A percentile compares a stretch with the other conserved stretches of the same genome.
These are phyloP conservation scores for Mythimna albipuncta DNA, from an alignment of 2,888 invertebrate genomes.

Conservation along the genomic window DNA sequence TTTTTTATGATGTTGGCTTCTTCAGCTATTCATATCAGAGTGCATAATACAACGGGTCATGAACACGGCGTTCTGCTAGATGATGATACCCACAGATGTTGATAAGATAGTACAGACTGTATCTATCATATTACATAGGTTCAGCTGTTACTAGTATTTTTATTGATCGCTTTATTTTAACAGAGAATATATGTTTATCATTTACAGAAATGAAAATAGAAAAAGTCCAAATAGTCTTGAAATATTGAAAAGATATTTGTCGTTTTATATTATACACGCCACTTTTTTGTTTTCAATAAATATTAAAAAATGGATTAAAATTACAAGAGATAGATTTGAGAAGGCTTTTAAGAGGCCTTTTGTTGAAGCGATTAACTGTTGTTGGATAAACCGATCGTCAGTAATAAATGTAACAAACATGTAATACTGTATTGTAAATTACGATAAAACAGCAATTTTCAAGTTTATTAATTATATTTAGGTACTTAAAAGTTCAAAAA, in stretches of 20 bases:
- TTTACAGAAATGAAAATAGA: background rate
- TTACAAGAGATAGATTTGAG: too few relatives aligned
- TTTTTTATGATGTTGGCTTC: slow-evolving; percentile 45
- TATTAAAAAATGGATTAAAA: too few relatives aligned
- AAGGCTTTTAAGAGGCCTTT: too few relatives aligned
- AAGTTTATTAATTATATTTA: background rate
- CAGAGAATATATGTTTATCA: background rate
- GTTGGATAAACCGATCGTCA: too few relatives aligned
- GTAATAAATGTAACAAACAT: too few relatives aligned
- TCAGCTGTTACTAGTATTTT: background rate
- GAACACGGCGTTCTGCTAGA: slow-evolving; percentile 11
- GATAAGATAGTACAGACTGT: background rate
- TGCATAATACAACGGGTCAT: slow-evolving; percentile 43
- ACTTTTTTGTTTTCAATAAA: too few relatives aligned
- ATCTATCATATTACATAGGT: background rate
- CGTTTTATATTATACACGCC: too few relatives aligned
- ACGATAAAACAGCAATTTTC: too few relatives aligned
- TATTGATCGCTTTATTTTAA: background rate
- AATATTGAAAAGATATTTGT: too few relatives aligned
- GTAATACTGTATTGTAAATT: too few relatives aligned
- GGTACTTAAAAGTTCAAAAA: background rate
- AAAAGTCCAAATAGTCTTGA: background rate
- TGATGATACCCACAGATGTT: slow-evolving; percentile 3
- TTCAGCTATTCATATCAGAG: slow-evolving; percentile 46
- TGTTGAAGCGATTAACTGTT: too few relatives aligned